A percentile compares a stretch with the other conserved stretches of the same genome.
Evolutionary conservation across 2,113 vertebrate species (phyloP).

Genomic region (Lipophrys pholis): DNA sequence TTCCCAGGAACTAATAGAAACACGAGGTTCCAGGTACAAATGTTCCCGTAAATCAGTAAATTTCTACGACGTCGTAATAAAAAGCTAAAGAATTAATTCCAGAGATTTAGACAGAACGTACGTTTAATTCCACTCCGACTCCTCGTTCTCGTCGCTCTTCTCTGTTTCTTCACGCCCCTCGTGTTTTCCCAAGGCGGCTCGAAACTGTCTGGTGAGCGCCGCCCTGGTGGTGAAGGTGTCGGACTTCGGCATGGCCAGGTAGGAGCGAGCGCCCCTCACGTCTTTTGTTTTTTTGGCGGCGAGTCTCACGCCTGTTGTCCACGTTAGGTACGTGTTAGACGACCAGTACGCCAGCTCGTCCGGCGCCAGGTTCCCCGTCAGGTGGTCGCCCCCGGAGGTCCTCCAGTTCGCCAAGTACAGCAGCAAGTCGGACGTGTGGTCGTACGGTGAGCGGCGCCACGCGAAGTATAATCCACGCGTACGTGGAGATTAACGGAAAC

Average conservation of each 20-base stretch:
- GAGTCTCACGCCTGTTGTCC: not conserved
- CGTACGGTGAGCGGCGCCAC: slow-evolving; percentile 85
- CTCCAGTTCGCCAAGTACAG: slow-evolving; percentile 94
- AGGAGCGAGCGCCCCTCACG: slow-evolving; percentile 5
- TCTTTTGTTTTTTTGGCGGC: not conserved
- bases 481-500: no score
- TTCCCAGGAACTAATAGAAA: no score
- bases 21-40: no score
- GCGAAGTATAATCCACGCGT: no score
- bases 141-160: not conserved
- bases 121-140: no score
- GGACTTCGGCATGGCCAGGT: slow-evolving; percentile 98
- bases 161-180: not conserved
- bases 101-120: no score
- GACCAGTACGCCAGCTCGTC: slow-evolving; percentile 95
- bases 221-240: slow-evolving; percentile 92
- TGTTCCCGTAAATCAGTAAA: no score
- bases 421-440: slow-evolving; percentile 98
- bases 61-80: no score
- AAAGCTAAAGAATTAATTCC: no score
- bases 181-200: slow-evolving; percentile 86
- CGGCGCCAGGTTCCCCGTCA: slow-evolving; percentile 93
- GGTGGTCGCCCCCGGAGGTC: slow-evolving; percentile 97
- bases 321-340: slow-evolving; percentile 91
- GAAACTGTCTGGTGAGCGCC: slow-evolving; percentile 94